phyloP scores from a whole-genome alignment of 2,888 invertebrate species.

The Julus scandinavius region DNA sequence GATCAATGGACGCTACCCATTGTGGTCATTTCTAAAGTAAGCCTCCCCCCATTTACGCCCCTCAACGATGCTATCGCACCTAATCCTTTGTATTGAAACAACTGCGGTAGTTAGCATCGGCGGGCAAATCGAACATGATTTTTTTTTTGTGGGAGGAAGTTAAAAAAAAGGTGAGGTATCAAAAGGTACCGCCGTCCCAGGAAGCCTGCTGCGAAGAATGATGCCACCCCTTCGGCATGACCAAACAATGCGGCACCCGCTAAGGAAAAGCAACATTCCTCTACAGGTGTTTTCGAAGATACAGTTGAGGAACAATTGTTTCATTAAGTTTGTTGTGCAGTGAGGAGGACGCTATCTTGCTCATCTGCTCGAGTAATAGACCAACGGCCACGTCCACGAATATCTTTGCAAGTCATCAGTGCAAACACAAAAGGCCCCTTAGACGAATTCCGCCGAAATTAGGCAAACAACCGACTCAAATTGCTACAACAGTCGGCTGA shows the following conservation, averaged over 20 bases:
- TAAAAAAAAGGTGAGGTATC: conserved; percentile 29
- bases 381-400: background rate
- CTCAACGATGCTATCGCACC: background rate
- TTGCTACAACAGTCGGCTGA: conserved; percentile 29
- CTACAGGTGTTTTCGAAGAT: conserved; percentile 39
- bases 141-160: background rate
- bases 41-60: conserved; percentile 4
- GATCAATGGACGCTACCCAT: conserved; percentile 24
- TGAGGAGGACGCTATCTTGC: conserved; percentile 8
- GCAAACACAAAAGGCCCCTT: background rate
- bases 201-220: background rate
- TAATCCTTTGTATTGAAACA: conserved; percentile 21
- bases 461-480: conserved; percentile 38
- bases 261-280: conserved; percentile 6
- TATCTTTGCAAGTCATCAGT: conserved; percentile 29
- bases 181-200: conserved; percentile 38
- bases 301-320: conserved; percentile 13
- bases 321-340: conserved; percentile 5
- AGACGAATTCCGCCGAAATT: conserved; percentile 42
- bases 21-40: conserved; percentile 12
- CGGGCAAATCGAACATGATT: background rate
- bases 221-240: background rate
- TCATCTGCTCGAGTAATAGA: background rate
- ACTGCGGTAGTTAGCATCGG: conserved; percentile 22
- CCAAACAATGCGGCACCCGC: conserved; percentile 26